These are phyloP conservation scores for Lutraria rhynchaena DNA, from an alignment of 1,140 invertebrate species.

Conservation along the genomic window DNA sequence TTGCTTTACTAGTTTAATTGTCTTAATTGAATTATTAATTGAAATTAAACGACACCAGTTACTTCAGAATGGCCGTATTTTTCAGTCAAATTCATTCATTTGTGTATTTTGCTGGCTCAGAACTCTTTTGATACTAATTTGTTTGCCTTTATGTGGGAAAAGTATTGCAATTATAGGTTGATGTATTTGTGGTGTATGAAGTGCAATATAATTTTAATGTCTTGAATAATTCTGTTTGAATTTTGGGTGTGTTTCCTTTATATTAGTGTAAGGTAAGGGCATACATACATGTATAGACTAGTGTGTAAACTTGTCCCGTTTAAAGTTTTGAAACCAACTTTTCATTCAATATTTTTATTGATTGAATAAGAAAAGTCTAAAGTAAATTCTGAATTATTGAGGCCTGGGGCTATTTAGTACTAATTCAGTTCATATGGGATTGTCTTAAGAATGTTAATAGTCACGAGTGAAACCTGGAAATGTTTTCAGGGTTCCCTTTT, in stretches of 20 bases:
- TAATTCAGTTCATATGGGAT: too few species aligned
- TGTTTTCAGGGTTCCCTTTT: too few species aligned
- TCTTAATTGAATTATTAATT: too few species aligned
- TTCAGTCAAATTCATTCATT: too few species aligned
- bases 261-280: background rate
- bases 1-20: too few species aligned
- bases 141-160: background rate
- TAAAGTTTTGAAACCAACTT: background rate
- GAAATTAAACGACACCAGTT: too few species aligned
- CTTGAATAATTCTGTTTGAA: slow-evolving; percentile 24
- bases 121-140: background rate
- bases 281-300: background rate
- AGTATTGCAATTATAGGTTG: background rate
- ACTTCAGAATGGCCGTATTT: too few species aligned
- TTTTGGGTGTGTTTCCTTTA: background rate
- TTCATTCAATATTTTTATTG: background rate
- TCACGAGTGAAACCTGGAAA: too few species aligned
- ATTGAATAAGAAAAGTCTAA: background rate
- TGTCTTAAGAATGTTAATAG: too few species aligned
- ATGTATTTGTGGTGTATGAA: background rate
- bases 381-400: background rate
- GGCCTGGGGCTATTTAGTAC: background rate
- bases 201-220: slow-evolving; percentile 21
- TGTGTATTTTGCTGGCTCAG: too few species aligned
- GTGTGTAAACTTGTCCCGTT: background rate